Evolutionary conservation across 1,140 invertebrate species (phyloP).

Genomic region (Plutomurus gul): DNA sequence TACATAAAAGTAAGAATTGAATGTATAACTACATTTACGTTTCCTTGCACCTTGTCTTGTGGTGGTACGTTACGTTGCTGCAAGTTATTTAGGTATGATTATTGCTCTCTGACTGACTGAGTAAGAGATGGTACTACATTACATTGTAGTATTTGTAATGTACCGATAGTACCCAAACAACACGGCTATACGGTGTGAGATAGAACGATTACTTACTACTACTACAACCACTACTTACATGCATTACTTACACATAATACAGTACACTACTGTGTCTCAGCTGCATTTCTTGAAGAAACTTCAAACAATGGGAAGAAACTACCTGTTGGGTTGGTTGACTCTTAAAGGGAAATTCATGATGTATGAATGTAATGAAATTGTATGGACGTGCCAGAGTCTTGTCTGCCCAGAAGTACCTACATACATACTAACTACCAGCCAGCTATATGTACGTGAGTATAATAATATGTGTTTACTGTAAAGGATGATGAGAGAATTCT

Average conservation of each 20-base stretch:
- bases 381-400: not conserved
- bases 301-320: not conserved
- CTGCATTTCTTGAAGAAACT: not conserved
- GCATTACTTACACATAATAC: too few species aligned
- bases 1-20: slow-evolving; percentile 3
- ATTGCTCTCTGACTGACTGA: too few species aligned
- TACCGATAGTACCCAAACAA: too few species aligned
- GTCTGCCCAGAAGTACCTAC: not conserved
- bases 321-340: slow-evolving; percentile 24
- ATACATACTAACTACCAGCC: not conserved
- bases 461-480: not conserved
- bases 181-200: too few species aligned
- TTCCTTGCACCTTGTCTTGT: not conserved
- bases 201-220: too few species aligned
- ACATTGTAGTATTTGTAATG: too few species aligned
- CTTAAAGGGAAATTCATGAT: slow-evolving; percentile 1
- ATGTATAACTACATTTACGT: not conserved
- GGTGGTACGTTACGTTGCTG: not conserved
- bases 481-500: slow-evolving; percentile 26
- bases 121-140: too few species aligned
- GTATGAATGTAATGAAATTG: not conserved
- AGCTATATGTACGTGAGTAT: not conserved
- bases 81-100: too few species aligned
- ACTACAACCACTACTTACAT: too few species aligned
- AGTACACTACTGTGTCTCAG: too few species aligned